A percentile compares a stretch with the other conserved stretches of the same genome.
phyloP scores from a whole-genome alignment of 2,113 vertebrate species.

The Stegostoma tigrinum region DNA sequence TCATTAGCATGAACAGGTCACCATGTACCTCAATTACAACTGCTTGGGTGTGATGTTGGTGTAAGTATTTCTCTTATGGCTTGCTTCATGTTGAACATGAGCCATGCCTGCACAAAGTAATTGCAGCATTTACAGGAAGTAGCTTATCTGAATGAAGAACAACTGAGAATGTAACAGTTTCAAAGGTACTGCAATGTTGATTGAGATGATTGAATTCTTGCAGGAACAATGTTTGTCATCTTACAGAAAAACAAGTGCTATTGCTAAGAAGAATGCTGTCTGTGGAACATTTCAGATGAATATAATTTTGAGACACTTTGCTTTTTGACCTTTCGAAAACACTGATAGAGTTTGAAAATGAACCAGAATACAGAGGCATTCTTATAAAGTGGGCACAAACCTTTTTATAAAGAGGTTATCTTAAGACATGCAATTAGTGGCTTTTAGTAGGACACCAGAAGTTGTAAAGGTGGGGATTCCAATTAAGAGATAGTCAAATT shows the following conservation, averaged over 20 bases:
- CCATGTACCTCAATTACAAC: not conserved
- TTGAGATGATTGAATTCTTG: slow-evolving; percentile 4
- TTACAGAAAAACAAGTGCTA: not conserved
- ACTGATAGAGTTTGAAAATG: not conserved
- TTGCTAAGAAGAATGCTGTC: not conserved
- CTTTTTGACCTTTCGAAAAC: not conserved
- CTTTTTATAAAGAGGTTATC: not conserved
- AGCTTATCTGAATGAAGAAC: not conserved
- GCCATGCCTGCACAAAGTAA: not conserved
- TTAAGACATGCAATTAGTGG: not conserved
- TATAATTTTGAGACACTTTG: not conserved
- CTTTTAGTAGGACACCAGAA: not conserved
- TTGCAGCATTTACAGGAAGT: not conserved
- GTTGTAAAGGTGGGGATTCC: not conserved
- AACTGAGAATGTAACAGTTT: not conserved
- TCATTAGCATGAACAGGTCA: no score
- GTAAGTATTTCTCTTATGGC: not conserved
- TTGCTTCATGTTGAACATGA: not conserved
- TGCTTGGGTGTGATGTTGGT: not conserved
- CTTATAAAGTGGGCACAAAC: not conserved
- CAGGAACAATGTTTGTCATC: not conserved
- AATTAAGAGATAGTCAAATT: not conserved
- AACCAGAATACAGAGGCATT: not conserved
- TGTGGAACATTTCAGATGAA: not conserved
- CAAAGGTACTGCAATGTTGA: not conserved